Evolutionary conservation across 1,140 invertebrate genomes (phyloP), one percentile per base, ranked within the genome.

Genomic region (Drosophila kepulauana): DNA sequence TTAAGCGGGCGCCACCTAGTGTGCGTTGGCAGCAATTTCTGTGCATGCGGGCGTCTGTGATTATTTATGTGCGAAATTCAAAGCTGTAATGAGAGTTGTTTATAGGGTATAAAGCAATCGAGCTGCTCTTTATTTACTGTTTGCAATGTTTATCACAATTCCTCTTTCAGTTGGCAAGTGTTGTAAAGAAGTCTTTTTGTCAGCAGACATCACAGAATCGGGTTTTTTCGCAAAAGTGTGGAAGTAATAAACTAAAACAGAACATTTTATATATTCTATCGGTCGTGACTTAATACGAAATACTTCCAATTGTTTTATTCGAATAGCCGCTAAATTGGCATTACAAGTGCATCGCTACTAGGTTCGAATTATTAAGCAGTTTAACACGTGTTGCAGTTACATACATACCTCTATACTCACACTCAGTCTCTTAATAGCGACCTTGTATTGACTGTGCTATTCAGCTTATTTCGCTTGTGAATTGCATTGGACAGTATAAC

Each of bases 311-410:
- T 30, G 10, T 30, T 48, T 30, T 10, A 57, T 16, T 8, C 30
- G 5, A 6, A 38, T 5, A n/a, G 10, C 3, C 20, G 8, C 33
- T 15, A n/a, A 30, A 35, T 33, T 35, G 41, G 20, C 25, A 52
- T 33, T 43, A 11, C 5, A 57, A 45, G 67, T 61, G 6, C 6
- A 54, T 52, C 5, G 28, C 45, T 28, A 15, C 25, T 58, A 28
- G n/a, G n/a, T 25, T 7, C 30, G 56, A 72, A 72, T 56, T 49
- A 46, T 68, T 41, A 46, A 59, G 16, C 30, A 68, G 38, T 68
- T 73, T 20, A 52, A 58, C 70, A 73, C 70, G 70, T 68, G 64
- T 59, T 73, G 20, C 56, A 54, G 16, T 49, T 0, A n/a, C 15
- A 52, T 33, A 16, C 20, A 52, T 33, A 16, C 20, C 15, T 25